Evolutionary conservation across 2,113 vertebrate species (phyloP).

Genomic region (Orthonyx spaldingii): DNA sequence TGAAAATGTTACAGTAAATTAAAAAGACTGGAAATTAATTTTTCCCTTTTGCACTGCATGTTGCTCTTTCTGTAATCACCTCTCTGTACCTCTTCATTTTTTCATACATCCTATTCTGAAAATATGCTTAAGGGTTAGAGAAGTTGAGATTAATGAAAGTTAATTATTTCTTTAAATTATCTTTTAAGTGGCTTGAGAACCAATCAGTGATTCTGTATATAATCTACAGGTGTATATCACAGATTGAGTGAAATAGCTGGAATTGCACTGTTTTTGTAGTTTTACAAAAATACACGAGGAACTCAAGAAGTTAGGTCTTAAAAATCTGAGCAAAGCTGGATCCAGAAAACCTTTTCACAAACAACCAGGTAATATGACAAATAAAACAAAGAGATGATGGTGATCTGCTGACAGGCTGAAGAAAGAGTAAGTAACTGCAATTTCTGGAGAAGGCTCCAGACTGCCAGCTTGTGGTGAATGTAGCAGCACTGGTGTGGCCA

Average conservation of each 20-base stretch:
- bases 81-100: background rate
- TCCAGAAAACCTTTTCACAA: background rate
- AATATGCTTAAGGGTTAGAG: background rate
- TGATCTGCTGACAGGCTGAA: background rate
- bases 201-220: background rate
- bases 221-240: background rate
- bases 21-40: background rate
- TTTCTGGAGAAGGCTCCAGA: background rate
- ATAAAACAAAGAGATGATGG: background rate
- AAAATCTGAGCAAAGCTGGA: background rate
- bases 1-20: background rate
- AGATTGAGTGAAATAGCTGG: background rate
- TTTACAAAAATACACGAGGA: fast-evolving
- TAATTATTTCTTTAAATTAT: background rate
- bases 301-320: background rate
- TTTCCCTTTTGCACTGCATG: background rate
- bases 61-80: background rate
- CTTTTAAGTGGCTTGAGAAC: background rate
- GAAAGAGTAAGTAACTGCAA: background rate
- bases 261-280: background rate
- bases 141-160: background rate
- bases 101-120: background rate
- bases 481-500: background rate
- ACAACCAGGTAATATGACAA: background rate
- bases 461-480: constrained; percentile 27